Percentiles rank a stretch among this genome's conserved stretches.
phyloP scores from a whole-genome alignment of 2,888 invertebrate genomes.

The Pollenia angustigena region DNA sequence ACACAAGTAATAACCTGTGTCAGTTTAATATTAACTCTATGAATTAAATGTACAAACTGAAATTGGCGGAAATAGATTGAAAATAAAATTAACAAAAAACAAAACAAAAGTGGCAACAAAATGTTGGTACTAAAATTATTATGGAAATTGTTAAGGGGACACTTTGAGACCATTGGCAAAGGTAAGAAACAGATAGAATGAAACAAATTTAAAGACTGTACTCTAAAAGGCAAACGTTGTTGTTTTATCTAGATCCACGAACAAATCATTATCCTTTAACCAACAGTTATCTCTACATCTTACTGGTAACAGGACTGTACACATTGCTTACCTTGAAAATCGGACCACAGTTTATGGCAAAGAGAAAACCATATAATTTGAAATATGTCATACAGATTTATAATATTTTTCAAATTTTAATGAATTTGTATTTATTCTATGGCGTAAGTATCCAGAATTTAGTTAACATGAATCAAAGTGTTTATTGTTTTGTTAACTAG shows the following conservation, averaged over 20 bases:
- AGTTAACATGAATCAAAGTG: no score
- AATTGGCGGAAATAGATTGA: neutral
- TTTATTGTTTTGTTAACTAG: neutral
- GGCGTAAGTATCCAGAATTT: conserved; percentile 66
- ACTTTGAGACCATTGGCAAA: neutral
- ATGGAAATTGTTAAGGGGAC: neutral
- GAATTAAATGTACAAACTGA: no score
- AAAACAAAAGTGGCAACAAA: neutral
- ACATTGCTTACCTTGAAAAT: conserved; percentile 88
- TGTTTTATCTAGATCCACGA: conserved; percentile 21
- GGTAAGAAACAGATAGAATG: conserved; percentile 3
- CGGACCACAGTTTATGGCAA: conserved; percentile 89
- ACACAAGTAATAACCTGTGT: no score
- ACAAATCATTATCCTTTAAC: neutral
- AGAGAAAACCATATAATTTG: conserved; percentile 87
- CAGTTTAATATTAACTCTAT: no score
- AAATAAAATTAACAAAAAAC: neutral
- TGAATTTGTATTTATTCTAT: conserved; percentile 71
- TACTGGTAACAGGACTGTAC: conserved; percentile 86
- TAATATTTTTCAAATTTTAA: conserved; percentile 86
- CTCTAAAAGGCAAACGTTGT: neutral
- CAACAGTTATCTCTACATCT: neutral
- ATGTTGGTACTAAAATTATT: conserved; percentile 1
- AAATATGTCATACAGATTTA: conserved; percentile 88
- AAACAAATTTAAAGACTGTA: neutral